These are phyloP conservation scores for Aquatica leii DNA, from an alignment of 2,888 invertebrate genomes.

Conservation along the genomic window DNA sequence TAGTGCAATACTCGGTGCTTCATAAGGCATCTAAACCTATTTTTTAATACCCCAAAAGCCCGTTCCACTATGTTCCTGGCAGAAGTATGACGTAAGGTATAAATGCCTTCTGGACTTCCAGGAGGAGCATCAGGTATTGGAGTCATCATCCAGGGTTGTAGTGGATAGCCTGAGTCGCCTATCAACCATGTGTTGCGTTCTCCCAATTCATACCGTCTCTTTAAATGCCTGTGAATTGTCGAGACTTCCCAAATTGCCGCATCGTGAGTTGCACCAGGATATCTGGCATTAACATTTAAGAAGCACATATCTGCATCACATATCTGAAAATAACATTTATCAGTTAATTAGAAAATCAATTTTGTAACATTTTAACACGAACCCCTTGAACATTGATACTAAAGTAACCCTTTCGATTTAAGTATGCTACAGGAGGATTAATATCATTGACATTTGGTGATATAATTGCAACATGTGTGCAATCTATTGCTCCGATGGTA, in stretches of 20 bases:
- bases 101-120: conserved; percentile 35
- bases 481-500: conserved; percentile 17
- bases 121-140: conserved; percentile 37
- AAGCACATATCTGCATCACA: conserved; percentile 21
- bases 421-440: conserved; percentile 12
- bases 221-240: conserved; percentile 7
- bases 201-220: conserved; percentile 6
- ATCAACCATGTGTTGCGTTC: conserved; percentile 20
- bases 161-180: conserved; percentile 46
- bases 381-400: conserved; percentile 22
- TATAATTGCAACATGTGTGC: conserved; percentile 22
- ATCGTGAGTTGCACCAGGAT: conserved; percentile 26
- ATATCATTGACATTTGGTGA: not conserved
- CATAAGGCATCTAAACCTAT: conserved; percentile 44
- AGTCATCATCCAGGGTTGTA: conserved; percentile 46
- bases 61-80: conserved; percentile 43
- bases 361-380: not conserved
- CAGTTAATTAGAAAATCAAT: no score
- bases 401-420: conserved; percentile 21
- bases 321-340: conserved; percentile 9
- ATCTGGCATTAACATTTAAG: conserved; percentile 19
- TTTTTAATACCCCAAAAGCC: conserved; percentile 42
- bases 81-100: conserved; percentile 35
- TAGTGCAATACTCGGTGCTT: conserved; percentile 45
- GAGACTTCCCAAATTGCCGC: conserved; percentile 24